Base-by-base conservation (phyloP, 2,888 invertebrate species). In the Tetragonula carbonaria region DNA sequence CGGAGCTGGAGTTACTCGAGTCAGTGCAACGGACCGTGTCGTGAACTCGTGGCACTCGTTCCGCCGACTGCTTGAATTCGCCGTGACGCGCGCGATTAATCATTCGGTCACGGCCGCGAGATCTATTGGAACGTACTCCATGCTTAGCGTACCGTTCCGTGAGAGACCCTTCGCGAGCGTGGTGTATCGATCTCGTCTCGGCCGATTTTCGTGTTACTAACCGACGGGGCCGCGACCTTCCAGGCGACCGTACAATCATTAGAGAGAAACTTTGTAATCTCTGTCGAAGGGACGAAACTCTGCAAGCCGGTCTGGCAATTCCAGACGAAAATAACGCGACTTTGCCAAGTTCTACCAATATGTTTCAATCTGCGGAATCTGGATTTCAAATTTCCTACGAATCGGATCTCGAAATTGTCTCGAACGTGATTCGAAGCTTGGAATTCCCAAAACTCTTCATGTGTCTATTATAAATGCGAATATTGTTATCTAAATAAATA, bases 41-140 rank as follows among this genome's bases (percentile, higher is more conserved):
- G 59, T 75, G 59, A 83, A 79, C 81, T 72, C 68, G 76, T 18
- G 79, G 45, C 78, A 81, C 79, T 81, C 80, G 80, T 85, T 87
- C 86, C 66, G 57, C 63, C 68, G 78, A 77, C 76, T 74, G 82
- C 73, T 78, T 79, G 80, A 71, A 86, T 82, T 74, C 77, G 67
- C 71, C 87, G 80, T 75, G 80, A 79, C 80, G 57, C 70, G 57
- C 70, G 81, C 80, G 81, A 87, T 89, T 87, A 86, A 89, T 89
- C 87, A 87, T 84, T 45, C 75, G 74, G 62, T 68, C 78, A 76
- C 71, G 71, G 74, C 14, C 65, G 21, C 71, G 6, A 55, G 71
- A 75, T 66, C 82, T 59, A 75, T 75, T 55, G 66, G 51, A 57
- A 50, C 63, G 45, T 45, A 28, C 18, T 38, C 50, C 68, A 59